Evolutionary conservation across 2,888 invertebrate genomes (phyloP).

Genomic region (Acleris cristana): DNA sequence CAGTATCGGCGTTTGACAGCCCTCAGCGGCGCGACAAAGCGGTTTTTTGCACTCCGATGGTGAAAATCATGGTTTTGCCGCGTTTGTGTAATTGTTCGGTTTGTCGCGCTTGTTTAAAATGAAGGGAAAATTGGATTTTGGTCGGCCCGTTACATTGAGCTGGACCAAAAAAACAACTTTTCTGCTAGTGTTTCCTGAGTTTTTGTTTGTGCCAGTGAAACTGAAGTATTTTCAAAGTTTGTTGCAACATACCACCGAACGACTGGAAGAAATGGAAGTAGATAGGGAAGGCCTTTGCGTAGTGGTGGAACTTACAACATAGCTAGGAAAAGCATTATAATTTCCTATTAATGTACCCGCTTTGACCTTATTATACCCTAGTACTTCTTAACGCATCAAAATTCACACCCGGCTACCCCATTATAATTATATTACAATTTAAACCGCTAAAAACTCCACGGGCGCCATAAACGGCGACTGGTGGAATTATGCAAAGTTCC

Average conservation of each 20-base stretch:
- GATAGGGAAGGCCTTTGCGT: no score
- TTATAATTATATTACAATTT: constrained; percentile 34
- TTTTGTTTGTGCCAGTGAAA: constrained; percentile 20
- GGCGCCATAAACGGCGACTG: constrained; percentile 73
- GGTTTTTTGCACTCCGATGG: constrained; percentile 64
- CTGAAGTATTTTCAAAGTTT: not conserved
- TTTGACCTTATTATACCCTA: no score
- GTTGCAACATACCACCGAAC: no score
- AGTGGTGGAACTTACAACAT: no score
- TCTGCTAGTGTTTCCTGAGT: constrained; percentile 12
- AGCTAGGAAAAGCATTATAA: no score
- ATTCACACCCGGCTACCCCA: constrained; percentile 16
- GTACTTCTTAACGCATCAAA: constrained; percentile 17
- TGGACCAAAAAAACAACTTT: constrained; percentile 45
- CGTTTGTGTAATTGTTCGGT: constrained; percentile 82
- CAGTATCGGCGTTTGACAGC: constrained; percentile 74
- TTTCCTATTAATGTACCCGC: no score
- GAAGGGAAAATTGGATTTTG: constrained; percentile 77
- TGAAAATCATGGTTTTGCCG: constrained; percentile 78
- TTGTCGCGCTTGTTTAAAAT: constrained; percentile 66
- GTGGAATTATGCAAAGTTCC: constrained; percentile 73
- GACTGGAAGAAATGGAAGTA: no score
- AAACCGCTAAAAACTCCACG: constrained; percentile 42
- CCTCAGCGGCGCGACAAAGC: constrained; percentile 76
- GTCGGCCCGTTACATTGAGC: constrained; percentile 64